Evolutionary conservation across 2,113 vertebrate species (phyloP).

Genomic region (western clawed frog (Xenopus tropicalis)): UCB_Xtro_10.0 CM004445.2:85753001-85753500

Average conservation of each 20-base stretch:
- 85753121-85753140: too few species aligned
- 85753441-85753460: constrained; percentile 1
- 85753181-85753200: too few species aligned
- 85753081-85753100: too few species aligned
- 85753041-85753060: too few species aligned
- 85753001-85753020: too few species aligned
- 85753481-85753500: not conserved
- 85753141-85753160: too few species aligned
- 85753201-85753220: constrained; percentile 5
- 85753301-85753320: constrained; percentile 34
- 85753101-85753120: too few species aligned
- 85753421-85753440: constrained; percentile 14
- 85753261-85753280: constrained; percentile 30
- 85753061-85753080: too few species aligned
- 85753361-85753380: constrained; percentile 15
- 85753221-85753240: constrained; percentile 4
- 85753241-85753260: constrained; percentile 14
- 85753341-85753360: constrained; percentile 33
- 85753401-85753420: constrained; percentile 11
- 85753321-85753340: constrained; percentile 34
- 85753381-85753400: constrained; percentile 2
- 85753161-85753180: too few species aligned
- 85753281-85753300: constrained; percentile 40
- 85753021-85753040: too few species aligned
- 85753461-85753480: not conserved